Percentiles rank a stretch among this genome's conserved stretches.
Evolutionary conservation across 1,140 invertebrate genomes (phyloP).

Genomic region (Portunus trituberculatus): DNA sequence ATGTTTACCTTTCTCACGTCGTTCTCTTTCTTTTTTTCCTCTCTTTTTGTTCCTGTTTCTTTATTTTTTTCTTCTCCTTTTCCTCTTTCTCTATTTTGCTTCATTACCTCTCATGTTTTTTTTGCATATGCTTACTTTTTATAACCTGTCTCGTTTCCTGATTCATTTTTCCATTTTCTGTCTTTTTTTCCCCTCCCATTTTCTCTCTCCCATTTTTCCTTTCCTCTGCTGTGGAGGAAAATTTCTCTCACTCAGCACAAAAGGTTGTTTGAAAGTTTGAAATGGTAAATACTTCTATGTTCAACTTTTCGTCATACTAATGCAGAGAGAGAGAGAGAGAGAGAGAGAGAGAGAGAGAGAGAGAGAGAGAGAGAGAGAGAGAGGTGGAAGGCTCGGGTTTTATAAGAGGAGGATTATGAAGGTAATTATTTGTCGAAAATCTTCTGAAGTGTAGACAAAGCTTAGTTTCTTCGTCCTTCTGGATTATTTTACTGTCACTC

Average conservation of each 20-base stretch:
- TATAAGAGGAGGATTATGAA: background rate
- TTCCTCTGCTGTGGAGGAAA: background rate
- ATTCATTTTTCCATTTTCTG: background rate
- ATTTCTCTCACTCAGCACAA: too few species aligned
- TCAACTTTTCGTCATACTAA: background rate
- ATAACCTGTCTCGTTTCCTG: too few species aligned
- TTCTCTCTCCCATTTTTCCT: background rate
- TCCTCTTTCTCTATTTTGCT: background rate
- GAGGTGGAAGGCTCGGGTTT: background rate
- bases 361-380: constrained; percentile 11
- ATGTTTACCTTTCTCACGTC: background rate
- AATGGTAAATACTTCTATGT: background rate
- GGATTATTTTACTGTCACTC: background rate
- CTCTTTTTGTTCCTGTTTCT: too few species aligned
- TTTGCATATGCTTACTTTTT: too few species aligned
- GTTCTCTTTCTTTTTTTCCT: background rate
- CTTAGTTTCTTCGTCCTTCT: background rate
- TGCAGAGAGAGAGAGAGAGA: background rate
- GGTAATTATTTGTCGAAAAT: background rate
- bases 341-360: constrained; percentile 4
- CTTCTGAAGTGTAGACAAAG: background rate
- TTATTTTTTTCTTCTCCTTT: background rate
- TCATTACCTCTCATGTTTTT: background rate
- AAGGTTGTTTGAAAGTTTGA: too few species aligned
- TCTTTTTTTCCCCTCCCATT: background rate